Evolutionary conservation across 2,797 vertebrate genomes (phyloP).

Genomic region (Gymnothorax reevesii): DNA sequence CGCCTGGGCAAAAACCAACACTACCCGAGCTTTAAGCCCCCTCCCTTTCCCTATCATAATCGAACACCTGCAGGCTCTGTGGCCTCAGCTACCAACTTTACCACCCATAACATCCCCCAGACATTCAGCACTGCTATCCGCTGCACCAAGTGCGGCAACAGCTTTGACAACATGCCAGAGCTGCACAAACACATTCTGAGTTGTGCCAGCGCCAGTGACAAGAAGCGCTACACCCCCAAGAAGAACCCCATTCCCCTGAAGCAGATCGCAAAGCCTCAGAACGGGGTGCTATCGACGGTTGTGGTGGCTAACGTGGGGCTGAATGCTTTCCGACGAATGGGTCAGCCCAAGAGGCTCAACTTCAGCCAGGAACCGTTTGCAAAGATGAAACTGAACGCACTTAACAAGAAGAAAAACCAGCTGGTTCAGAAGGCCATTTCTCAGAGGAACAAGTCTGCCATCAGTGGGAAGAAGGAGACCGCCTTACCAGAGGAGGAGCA

Average conservation of each 20-base stretch:
- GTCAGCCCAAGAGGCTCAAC: constrained; percentile 85
- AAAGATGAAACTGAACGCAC: constrained; percentile 85
- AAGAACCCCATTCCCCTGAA: constrained; percentile 94
- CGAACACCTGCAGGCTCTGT: constrained; percentile 84
- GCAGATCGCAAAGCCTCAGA: constrained; percentile 87
- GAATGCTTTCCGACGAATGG: constrained; percentile 79
- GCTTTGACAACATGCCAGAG: constrained; percentile 98
- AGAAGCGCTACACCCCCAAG: constrained; percentile 93
- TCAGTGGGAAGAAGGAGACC: constrained; percentile 71
- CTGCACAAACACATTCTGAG: constrained; percentile 94
- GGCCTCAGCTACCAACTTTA: constrained; percentile 93
- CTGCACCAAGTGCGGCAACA: constrained; percentile 96
- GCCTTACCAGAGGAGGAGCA: constrained; percentile 59
- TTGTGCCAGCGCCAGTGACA: constrained; percentile 94
- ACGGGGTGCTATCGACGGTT: constrained; percentile 78
- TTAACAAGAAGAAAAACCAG: constrained; percentile 88
- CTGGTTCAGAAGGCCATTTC: constrained; percentile 88
- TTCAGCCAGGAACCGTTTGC: constrained; percentile 78
- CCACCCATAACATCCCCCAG: constrained; percentile 97
- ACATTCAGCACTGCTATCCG: constrained; percentile 96
- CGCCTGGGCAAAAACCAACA: constrained; percentile 96
- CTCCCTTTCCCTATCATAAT: constrained; percentile 97
- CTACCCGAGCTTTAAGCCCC: constrained; percentile 97
- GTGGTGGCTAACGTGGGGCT: constrained; percentile 73
- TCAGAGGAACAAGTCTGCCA: constrained; percentile 80